Evolutionary conservation across 92 coral and sea anemone genomes (phyloP), one percentile per base, ranked within the genome.

Genomic region (Muricea muricata): DNA sequence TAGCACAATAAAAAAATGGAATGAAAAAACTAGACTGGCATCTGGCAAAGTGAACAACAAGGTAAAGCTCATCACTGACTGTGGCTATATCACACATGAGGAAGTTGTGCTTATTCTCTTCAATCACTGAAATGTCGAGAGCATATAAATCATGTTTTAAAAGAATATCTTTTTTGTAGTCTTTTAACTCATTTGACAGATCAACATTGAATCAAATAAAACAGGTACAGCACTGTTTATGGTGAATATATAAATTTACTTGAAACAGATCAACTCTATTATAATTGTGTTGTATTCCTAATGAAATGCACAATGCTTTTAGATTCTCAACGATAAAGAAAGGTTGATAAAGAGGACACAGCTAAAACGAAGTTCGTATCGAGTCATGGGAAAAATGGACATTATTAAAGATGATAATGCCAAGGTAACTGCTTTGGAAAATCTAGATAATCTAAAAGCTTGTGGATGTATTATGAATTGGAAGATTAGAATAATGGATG

Each of bases 291-390:
- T n/a, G n/a, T n/a, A n/a, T n/a, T n/a, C n/a, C n/a, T n/a, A n/a
- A n/a, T n/a, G n/a, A n/a, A n/a, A n/a, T n/a, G n/a, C n/a, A n/a
- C n/a, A n/a, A n/a, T n/a, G n/a, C n/a, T 48, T 63, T 7, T 73
- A 95, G 99, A 93, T 97, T 85, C 86, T 97, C 41, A 87, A 85
- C 56, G 97, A 97, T 82, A 97, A 90, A 84, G 93, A 80, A 69
- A 93, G 99, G 41, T 87, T 97, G n/a, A 83, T 93, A n/a, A 92
- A 92, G 41, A 89, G 99, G 76, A 91, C 99, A 10, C 99, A 97
- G 65, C 80, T 97, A 8, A 94, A 97, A 42, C 75, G 98, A 70
- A 86, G 93, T 48, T 50, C 92, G 0, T 97, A 90, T 78, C 86
- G 92, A 87, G 94, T 93, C 9, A 60, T 96, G 33, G 97, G 99